Base-by-base conservation (phyloP, 2,888 invertebrate genomes). In the Timema cristinae region DNA sequence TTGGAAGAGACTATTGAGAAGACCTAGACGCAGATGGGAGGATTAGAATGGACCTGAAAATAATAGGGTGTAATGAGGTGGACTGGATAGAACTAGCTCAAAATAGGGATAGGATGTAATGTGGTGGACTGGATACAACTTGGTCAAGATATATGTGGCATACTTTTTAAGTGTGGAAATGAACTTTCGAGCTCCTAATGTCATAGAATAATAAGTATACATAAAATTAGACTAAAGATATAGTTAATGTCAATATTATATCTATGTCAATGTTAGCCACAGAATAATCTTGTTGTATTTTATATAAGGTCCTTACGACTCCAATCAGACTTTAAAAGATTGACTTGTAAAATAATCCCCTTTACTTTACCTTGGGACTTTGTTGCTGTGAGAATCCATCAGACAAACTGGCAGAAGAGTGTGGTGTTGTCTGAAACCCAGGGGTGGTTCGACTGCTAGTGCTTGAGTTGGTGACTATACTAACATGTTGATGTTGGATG, bases 281-380 rank as follows among this genome's bases (percentile, higher is more conserved):
- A 54, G 4, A n/a, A 13, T 54, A 54, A 54, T 54, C 11, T 54
- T 15, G 4, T 54, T 15, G 4, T 32, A 32, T 32, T 32, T 32
- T 32, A 2, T 32, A 32, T 32, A 2, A 32, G 32, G 32, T 2
- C 54, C 13, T 54, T 13, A 54, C n/a, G 1, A 13, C 54, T 1
- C 1, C n/a, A n/a, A 54, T n/a, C 54, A 54, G 54, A 13, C 13
- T 54, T n/a, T 54, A 54, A n/a, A 2, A 54, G n/a, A 54, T 13
- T 54, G 1, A 32, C 32, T 32, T 32, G 32, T 32, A 47, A 74
- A 74, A 32, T 32, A 32, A 32, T 32, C 32, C 32, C 32, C 32
- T 32, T 32, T 32, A 32, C 32, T 32, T 72, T 79, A 83, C 83
- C 81, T 83, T 84, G 67, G 83, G 83, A 77, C 81, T 83, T 73